Evolutionary conservation across 2,888 invertebrate species (phyloP).

Genomic region (Chorisops tibialis): DNA sequence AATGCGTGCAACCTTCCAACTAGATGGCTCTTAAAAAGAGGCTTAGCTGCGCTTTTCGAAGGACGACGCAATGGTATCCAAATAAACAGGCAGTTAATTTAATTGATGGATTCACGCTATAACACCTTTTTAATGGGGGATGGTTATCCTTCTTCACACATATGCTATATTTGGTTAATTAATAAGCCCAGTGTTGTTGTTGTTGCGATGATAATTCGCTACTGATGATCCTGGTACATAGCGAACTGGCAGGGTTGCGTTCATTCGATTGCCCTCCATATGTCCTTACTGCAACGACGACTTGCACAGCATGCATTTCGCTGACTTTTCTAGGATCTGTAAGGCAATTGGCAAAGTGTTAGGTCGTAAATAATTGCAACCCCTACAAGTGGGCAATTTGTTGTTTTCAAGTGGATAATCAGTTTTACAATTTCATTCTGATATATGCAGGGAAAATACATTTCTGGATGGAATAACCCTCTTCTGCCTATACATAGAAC

Average conservation of each 20-base stretch:
- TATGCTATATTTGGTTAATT: conserved; percentile 32
- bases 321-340: conserved; percentile 21
- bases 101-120: conserved; percentile 40
- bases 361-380: conserved; percentile 26
- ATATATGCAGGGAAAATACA: conserved; percentile 1
- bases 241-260: conserved; percentile 20
- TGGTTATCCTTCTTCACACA: conserved; percentile 34
- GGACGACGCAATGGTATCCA: conserved; percentile 3
- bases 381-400: conserved; percentile 25
- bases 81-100: conserved; percentile 37
- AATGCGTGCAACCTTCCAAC: background rate
- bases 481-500: too few relatives aligned
- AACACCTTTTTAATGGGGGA: conserved; percentile 41
- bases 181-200: conserved; percentile 32
- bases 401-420: conserved; percentile 25
- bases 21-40: conserved; percentile 14
- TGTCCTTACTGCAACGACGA: conserved; percentile 11
- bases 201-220: conserved; percentile 5
- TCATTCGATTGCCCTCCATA: conserved; percentile 24
- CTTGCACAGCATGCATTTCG: conserved; percentile 1
- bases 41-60: conserved; percentile 2
- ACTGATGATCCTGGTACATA: conserved; percentile 16
- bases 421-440: conserved; percentile 21
- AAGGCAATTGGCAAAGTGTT: conserved; percentile 19
- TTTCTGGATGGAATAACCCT: too few relatives aligned